Base-by-base conservation (phyloP, 1,140 invertebrate genomes). In the Neocloeon triangulifer region DNA sequence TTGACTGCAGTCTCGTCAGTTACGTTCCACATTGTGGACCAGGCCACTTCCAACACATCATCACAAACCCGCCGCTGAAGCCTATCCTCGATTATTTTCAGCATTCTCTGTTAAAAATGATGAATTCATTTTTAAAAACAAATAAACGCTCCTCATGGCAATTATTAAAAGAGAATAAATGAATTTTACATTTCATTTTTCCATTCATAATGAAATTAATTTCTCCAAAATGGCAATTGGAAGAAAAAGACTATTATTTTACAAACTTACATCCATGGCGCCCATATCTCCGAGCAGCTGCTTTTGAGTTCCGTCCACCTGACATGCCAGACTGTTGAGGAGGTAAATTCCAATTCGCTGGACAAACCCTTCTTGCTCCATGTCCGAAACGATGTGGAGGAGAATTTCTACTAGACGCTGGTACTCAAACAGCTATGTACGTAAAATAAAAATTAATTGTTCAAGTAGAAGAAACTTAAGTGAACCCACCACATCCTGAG, bases 11-110 rank as follows among this genome's bases (percentile, higher is more conserved):
- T 92, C 61, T 94, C 88, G 56, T 95, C 89, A 27, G 91, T 97
- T 27, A 95, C 85, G 58, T 97, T 96, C 81, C 79, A 86, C 76
- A 97, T 79, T 3, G 85, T 89, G 36, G 86, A 94, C 92, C 92
- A 97, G 5, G 88, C 82, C 10, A 92, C 82, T 58, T 96, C 89
- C 53, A 97, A 66, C 1, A 95, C 80, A 53, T 95, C 88, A 52
- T 96, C 91, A 52, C 85, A 94, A 13, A 74, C 51, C 22, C 62
- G 57, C 23, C 66, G 58, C 9, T 66, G 59, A 19, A 89, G 55
- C 26, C 81, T 64, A 42, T 77, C 69, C 34, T 70, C 61, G 29
- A 92, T 86, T 32, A 92, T 55, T 35, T 64, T 61, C 22, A 91
- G 51, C 84, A 94, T 89, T 53, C 69, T 81, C n/a, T n/a, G n/a